phyloP scores from a whole-genome alignment of 2,888 invertebrate genomes.

The Branchipolynoe longqiensis region DNA sequence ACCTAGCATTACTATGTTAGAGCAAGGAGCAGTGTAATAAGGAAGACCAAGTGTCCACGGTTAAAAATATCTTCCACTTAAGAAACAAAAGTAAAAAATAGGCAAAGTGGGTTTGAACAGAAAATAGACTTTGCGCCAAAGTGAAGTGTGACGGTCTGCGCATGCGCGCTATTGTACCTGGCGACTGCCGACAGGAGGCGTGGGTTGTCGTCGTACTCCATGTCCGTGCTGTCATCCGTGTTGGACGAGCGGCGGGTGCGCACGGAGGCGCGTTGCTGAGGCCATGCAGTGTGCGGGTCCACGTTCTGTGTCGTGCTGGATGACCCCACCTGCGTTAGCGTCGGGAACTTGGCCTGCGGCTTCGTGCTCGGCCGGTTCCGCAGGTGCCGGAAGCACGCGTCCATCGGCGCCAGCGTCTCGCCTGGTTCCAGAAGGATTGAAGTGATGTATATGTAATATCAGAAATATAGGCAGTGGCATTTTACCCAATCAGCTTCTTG shows the following conservation, averaged over 20 bases:
- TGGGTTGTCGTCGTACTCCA: neutral
- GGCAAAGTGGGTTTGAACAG: no score
- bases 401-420: neutral
- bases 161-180: constrained; percentile 16
- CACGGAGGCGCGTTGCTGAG: neutral
- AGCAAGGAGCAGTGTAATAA: no score
- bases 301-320: neutral
- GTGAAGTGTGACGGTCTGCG: no score
- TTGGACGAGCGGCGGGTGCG: neutral
- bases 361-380: neutral
- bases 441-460: neutral
- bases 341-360: constrained; percentile 32
- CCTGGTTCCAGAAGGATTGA: neutral
- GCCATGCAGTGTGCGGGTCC: constrained; percentile 15
- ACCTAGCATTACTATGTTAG: no score
- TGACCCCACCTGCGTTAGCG: constrained; percentile 40
- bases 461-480: no score
- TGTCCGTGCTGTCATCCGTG: constrained; percentile 20
- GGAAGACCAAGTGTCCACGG: no score
- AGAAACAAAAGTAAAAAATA: no score
- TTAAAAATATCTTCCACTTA: no score
- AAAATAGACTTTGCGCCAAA: no score
- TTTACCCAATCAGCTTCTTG: no score
- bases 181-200: neutral
- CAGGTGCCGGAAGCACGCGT: constrained; percentile 54